phyloP scores from a whole-genome alignment of 2,797 vertebrate species.

The Scomberomorus guttatus region DNA sequence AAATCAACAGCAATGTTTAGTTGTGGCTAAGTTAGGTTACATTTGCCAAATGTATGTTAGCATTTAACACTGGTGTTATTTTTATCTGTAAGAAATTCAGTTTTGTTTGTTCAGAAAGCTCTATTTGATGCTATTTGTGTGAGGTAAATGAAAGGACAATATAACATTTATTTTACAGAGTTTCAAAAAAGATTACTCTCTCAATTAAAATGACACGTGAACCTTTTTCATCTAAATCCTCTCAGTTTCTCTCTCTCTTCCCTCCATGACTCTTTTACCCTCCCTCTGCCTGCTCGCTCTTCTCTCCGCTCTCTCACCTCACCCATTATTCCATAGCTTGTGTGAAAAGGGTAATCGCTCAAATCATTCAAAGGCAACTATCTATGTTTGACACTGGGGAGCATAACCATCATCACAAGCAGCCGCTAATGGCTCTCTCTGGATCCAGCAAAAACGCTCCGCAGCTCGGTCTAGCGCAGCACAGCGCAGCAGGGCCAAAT shows the following conservation, averaged over 20 bases:
- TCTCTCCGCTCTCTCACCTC: slow-evolving; percentile 61
- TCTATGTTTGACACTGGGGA: slow-evolving; percentile 84
- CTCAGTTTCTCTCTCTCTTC: slow-evolving; percentile 20
- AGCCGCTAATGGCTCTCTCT: slow-evolving; percentile 85
- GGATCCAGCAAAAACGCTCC: slow-evolving; percentile 80
- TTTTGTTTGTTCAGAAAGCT: neutral
- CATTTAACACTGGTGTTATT: neutral
- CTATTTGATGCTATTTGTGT: neutral
- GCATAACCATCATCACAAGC: slow-evolving; percentile 84
- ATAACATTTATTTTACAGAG: slow-evolving; percentile 8
- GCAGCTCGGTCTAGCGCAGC: slow-evolving; percentile 69
- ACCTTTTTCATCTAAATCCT: slow-evolving; percentile 37
- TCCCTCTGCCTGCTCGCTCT: slow-evolving; percentile 31
- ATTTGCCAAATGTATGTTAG: neutral
- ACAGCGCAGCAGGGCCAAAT: slow-evolving; percentile 80
- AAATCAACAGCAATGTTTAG: neutral
- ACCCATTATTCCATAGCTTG: slow-evolving; percentile 75
- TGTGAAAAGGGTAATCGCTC: slow-evolving; percentile 82
- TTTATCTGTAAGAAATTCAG: neutral
- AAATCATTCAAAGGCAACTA: slow-evolving; percentile 85
- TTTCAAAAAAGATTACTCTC: slow-evolving; percentile 29
- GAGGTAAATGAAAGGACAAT: slow-evolving; percentile 9
- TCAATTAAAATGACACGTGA: slow-evolving; percentile 39
- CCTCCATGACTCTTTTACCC: slow-evolving; percentile 27
- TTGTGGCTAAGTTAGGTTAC: neutral